These are phyloP conservation scores for Furnarius figulus DNA, from an alignment of 2,113 vertebrate genomes.

Conservation along the genomic window DNA sequence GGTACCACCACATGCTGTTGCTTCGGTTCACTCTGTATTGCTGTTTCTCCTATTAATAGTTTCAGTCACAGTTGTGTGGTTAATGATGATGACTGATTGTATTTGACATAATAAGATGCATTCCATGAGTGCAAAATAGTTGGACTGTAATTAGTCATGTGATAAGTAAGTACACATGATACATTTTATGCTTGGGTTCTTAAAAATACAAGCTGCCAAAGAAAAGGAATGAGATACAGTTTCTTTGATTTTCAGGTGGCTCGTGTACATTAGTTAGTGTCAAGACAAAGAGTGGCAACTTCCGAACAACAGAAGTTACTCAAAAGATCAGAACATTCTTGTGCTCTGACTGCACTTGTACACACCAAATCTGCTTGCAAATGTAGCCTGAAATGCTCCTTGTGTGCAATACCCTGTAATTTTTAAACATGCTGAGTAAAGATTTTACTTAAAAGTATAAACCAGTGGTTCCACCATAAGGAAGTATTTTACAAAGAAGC, in stretches of 20 bases:
- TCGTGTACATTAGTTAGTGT: neutral
- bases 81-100: neutral
- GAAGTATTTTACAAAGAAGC: slow-evolving; percentile 31
- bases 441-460: slow-evolving; percentile 33
- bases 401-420: slow-evolving; percentile 49
- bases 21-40: neutral
- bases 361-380: neutral
- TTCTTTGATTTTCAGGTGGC: neutral
- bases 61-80: neutral
- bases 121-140: neutral
- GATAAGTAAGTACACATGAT: neutral
- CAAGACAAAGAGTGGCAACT: neutral
- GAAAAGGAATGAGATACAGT: neutral
- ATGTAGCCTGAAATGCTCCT: slow-evolving; percentile 30
- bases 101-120: neutral
- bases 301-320: neutral
- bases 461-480: slow-evolving; percentile 18
- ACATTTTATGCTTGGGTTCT: neutral
- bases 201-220: neutral
- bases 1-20: neutral
- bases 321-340: slow-evolving; percentile 1
- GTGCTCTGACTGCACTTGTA: neutral
- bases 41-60: neutral
- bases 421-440: slow-evolving; percentile 46
- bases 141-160: neutral